phyloP scores from a whole-genome alignment of 53 echinoderm and acorn worm species.

The Paracentrotus lividus region DNA sequence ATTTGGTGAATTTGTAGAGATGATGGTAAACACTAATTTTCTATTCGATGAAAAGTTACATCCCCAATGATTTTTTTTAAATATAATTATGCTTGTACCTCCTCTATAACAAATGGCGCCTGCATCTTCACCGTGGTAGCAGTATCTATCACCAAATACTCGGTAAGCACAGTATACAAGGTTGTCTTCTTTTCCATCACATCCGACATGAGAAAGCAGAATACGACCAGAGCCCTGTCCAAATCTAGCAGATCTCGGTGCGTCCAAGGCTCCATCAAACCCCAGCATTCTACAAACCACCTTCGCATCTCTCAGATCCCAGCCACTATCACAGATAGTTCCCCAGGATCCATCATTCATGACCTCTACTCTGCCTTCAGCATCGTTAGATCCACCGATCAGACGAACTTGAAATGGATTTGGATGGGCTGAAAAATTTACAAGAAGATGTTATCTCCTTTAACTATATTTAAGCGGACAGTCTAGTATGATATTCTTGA shows the following conservation, averaged over 20 bases:
- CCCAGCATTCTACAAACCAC: conserved; percentile 53
- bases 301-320: conserved; percentile 28
- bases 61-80: background rate
- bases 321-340: conserved; percentile 40
- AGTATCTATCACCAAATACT: background rate
- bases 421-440: too few relatives aligned
- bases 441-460: too few relatives aligned
- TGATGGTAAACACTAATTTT: too few relatives aligned
- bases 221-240: background rate
- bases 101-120: conserved; percentile 3
- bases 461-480: too few relatives aligned
- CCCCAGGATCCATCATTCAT: conserved; percentile 29
- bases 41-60: background rate
- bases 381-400: too few relatives aligned
- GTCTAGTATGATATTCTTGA: too few relatives aligned
- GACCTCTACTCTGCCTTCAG: conserved; percentile 57
- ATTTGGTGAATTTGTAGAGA: too few relatives aligned
- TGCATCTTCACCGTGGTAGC: conserved; percentile 20
- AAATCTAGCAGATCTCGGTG: background rate
- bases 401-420: too few relatives aligned
- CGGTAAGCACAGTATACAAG: background rate
- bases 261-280: conserved; percentile 10
- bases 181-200: conserved; percentile 19
- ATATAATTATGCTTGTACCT: background rate
- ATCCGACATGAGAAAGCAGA: background rate